These are phyloP conservation scores for Amiota minor DNA, from an alignment of 2,888 invertebrate species.

Conservation along the genomic window DNA sequence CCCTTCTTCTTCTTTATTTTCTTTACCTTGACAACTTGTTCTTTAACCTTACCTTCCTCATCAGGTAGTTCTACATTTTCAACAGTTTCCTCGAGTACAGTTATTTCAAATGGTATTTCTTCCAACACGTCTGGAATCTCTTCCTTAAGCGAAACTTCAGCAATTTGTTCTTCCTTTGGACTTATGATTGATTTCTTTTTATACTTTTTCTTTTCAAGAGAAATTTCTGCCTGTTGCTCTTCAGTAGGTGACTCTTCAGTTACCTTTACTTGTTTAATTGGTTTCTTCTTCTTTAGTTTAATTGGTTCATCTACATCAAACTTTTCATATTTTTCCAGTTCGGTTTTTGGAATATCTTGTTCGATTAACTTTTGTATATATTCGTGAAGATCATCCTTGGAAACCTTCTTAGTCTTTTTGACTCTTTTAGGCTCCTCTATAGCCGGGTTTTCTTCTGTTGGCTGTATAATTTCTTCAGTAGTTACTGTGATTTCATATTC, in stretches of 20 bases:
- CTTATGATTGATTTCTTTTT: conserved; percentile 34
- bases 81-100: conserved; percentile 61
- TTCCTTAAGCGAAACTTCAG: conserved; percentile 50
- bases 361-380: conserved; percentile 72
- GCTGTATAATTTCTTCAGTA: conserved; percentile 53
- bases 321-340: conserved; percentile 74
- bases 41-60: conserved; percentile 67
- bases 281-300: conserved; percentile 62
- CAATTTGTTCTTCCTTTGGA: conserved; percentile 38
- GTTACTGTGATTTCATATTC: conserved; percentile 73
- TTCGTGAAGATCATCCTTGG: conserved; percentile 70
- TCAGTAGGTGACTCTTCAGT: conserved; percentile 46
- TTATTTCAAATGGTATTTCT: conserved; percentile 52
- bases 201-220: conserved; percentile 36
- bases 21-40: conserved; percentile 69
- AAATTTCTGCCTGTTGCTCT: conserved; percentile 45
- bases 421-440: conserved; percentile 58
- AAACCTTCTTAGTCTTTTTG: conserved; percentile 70
- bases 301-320: conserved; percentile 71
- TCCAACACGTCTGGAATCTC: conserved; percentile 45
- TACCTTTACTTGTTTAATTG: conserved; percentile 46
- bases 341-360: conserved; percentile 72
- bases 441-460: conserved; percentile 47
- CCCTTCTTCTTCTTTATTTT: conserved; percentile 71
- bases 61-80: conserved; percentile 63